Evolutionary conservation across 2,888 invertebrate species (phyloP).

Genomic region (Sussaba pulchella): DNA sequence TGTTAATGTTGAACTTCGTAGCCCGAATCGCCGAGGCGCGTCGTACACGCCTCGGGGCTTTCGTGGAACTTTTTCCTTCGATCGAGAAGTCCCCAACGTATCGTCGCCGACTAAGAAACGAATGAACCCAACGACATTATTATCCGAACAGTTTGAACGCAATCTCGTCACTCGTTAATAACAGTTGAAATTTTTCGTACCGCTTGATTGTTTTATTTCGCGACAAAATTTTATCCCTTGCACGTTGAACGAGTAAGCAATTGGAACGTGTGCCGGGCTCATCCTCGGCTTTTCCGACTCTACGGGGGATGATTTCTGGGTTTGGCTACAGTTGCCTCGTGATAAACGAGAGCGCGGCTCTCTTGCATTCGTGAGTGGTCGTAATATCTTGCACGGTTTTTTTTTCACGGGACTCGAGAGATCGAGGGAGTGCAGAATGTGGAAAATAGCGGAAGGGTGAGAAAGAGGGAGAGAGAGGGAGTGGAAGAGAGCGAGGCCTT

Average conservation of each 20-base stretch:
- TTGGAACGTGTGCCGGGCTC: neutral
- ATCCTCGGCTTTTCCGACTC: conserved; percentile 5
- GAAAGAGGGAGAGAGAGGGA: conserved; percentile 13
- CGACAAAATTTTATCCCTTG: conserved; percentile 8
- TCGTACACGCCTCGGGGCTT: conserved; percentile 38
- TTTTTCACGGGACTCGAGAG: conserved; percentile 59
- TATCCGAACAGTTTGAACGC: neutral
- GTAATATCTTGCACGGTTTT: conserved; percentile 48
- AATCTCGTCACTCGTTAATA: neutral
- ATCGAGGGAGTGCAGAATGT: conserved; percentile 25
- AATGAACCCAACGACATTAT: neutral
- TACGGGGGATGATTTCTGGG: conserved; percentile 15
- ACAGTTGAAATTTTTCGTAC: no score
- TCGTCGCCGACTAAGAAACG: neutral
- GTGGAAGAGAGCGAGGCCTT: conserved; percentile 29
- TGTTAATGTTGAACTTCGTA: conserved; percentile 54
- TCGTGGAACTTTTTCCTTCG: conserved; percentile 18
- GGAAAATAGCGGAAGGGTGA: neutral
- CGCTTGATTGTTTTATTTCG: neutral
- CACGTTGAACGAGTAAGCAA: conserved; percentile 25
- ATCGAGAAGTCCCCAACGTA: no score
- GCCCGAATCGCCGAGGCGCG: conserved; percentile 37
- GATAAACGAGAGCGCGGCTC: conserved; percentile 53
- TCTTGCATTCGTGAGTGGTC: conserved; percentile 52
- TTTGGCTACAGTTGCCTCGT: conserved; percentile 26